Base-by-base conservation (phyloP, 2,113 vertebrate species). In the Cheilinus undulatus region DNA sequence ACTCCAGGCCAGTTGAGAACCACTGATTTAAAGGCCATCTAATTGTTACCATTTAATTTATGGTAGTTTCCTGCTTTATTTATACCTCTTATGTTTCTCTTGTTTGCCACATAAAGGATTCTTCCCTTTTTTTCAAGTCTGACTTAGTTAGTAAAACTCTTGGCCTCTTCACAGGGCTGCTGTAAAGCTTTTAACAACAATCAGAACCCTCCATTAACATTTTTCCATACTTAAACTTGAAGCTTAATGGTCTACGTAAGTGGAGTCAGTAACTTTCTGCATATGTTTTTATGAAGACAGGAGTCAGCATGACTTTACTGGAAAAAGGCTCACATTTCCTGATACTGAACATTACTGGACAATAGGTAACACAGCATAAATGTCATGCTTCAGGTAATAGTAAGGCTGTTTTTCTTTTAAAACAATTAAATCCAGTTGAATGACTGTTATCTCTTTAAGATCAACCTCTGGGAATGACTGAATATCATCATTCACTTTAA, bases 281-380 rank as follows among this genome's bases (percentile, higher is more conserved):
- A 17, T 12, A 62, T 57, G 15, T 34, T 48, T 48, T 22, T 30
- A 40, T 46, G 28, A 7, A 11, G 34, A 36, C 15, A 42, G 14
- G 7, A 42, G 2, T 42, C 40, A 42, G 1, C 17, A 15, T 42
- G 40, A 42, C 34, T 51, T 70, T 56, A 34, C 19, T 43, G 27
- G 58, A 49, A 69, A 42, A 51, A 38, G 19, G 13, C 14, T 46
- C 8, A 43, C 13, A 42, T 17, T 63, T 42, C 57, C 69, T 58
- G 26, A 0, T 17, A 1, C 2, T 30, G 5, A 28, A 40, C 8
- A 62, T 45, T 3, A 50, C 3, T 40, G 30, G 32, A 56, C 30
- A 42, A 22, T 48, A 3, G 23, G 17, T 7, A n/a, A 19, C 36
- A 40, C 48, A 30, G 15, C 1, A 3, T 30, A 22, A 9, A 11